Evolutionary conservation across 2,888 invertebrate species (phyloP), one percentile per base, ranked within the genome.

Genomic region (Trissoscelio sp.): DNA sequence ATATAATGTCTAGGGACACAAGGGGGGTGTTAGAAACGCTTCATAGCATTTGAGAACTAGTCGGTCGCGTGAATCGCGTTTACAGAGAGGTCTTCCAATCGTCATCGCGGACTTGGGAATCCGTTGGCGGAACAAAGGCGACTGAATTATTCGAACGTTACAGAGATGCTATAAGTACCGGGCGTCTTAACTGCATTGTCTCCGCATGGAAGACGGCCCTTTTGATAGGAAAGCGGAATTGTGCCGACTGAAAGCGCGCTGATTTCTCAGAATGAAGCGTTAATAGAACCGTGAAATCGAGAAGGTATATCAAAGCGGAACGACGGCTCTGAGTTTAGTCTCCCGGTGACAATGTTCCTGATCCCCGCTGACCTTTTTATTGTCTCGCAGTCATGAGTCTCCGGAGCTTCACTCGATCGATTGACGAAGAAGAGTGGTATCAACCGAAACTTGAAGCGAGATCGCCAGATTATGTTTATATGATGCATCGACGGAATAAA

Each of bases 101-200:
- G 42, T 58, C 34, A 24, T 46, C 57, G 42, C 53, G 37, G 11
- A 20, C 51, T 44, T 39, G 64, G 5, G 48, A 22, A 55, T 39
- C 28, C 48, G 18, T 12, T 34, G 31, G 6, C 28, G 55, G 70
- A 83, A 83, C 83, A 83, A 83, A 81, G 77, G 73, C 75, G 39
- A 69, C 79, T 73, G 79, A 81, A 81, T 79, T 83, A 83, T 79
- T 77, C 55, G 74, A 79, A 69, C 57, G 80, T 80, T 75, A 72
- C 72, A 72, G 83, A 79, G 69, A 72, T 57, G 72, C 77, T 81
- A 73, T 81, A 77, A 81, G 77, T 60, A 69, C 72, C 67, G 42
- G n/a, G 16, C 78, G 79, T 81, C 80, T 83, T 83, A 72, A 80
- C 78, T 81, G 79, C 81, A 83, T 83, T 83, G 83, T 83, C 83